Percentiles rank a stretch among this genome's conserved stretches.
phyloP scores from a whole-genome alignment of 2,797 vertebrate genomes.

The Scolopax bukidnonensis region DNA sequence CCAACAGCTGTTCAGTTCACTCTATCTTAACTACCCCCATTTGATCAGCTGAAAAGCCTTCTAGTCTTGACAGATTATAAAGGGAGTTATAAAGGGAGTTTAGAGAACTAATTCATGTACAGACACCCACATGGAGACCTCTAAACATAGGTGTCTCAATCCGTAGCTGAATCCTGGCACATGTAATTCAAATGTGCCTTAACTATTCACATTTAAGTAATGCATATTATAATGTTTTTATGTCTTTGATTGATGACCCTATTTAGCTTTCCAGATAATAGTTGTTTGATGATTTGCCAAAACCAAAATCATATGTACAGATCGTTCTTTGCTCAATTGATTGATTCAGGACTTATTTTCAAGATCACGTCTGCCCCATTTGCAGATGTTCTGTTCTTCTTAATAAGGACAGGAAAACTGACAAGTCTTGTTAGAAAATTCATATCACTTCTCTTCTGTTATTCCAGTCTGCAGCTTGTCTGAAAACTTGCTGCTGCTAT shows the following conservation, averaged over 20 bases:
- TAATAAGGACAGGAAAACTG: conserved; percentile 23
- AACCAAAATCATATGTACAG: neutral
- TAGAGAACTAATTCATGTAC: neutral
- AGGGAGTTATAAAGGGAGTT: neutral
- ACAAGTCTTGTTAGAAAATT: conserved; percentile 20
- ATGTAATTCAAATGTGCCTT: neutral
- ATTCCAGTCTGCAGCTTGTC: conserved; percentile 24
- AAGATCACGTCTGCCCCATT: conserved; percentile 23
- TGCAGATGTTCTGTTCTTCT: conserved; percentile 39
- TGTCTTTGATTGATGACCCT: neutral
- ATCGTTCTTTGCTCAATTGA: conserved; percentile 31
- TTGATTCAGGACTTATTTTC: conserved; percentile 47
- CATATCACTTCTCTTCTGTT: neutral
- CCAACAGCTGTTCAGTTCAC: neutral
- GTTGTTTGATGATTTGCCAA: conserved; percentile 41
- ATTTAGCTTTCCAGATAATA: conserved; percentile 48
- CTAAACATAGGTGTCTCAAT: neutral
- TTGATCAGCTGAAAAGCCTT: neutral
- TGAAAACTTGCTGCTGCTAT: neutral
- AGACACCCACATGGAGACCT: neutral
- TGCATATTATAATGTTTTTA: conserved; percentile 9
- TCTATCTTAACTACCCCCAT: neutral
- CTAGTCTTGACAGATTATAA: neutral
- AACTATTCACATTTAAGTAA: conserved; percentile 40
- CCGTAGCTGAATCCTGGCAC: neutral